phyloP scores from a whole-genome alignment of 2,797 vertebrate genomes.

The Potorous gilbertii region DNA sequence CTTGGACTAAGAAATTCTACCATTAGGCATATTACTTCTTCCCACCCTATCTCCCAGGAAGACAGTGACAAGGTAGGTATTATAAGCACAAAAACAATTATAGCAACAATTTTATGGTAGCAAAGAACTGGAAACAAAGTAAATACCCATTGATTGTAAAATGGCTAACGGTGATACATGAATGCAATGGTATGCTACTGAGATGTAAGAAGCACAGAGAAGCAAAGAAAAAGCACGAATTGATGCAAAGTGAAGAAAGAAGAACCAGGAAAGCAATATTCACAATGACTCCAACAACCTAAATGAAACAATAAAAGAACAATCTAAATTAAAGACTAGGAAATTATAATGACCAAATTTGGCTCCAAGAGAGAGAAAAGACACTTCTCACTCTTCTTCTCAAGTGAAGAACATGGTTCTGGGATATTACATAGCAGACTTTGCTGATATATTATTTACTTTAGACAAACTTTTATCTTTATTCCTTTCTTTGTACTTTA shows the following conservation, averaged over 20 bases:
- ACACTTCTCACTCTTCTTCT: not conserved
- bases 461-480: not conserved
- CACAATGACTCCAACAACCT: not conserved
- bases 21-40: not conserved
- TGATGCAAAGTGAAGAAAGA: not conserved
- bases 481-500: not conserved
- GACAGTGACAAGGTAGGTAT: not conserved
- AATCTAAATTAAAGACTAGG: not conserved
- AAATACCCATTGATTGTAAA: not conserved
- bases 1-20: not conserved
- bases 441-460: not conserved
- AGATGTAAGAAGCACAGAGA: not conserved
- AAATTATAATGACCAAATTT: not conserved
- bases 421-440: not conserved
- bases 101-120: not conserved
- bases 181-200: not conserved
- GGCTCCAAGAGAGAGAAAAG: not conserved
- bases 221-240: not conserved
- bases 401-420: not conserved
- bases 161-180: not conserved
- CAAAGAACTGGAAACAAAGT: not conserved
- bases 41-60: not conserved
- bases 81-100: not conserved
- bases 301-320: not conserved
- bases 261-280: not conserved